Evolutionary conservation across 2,113 vertebrate species (phyloP).

Genomic region (Litocranius walleri): DNA sequence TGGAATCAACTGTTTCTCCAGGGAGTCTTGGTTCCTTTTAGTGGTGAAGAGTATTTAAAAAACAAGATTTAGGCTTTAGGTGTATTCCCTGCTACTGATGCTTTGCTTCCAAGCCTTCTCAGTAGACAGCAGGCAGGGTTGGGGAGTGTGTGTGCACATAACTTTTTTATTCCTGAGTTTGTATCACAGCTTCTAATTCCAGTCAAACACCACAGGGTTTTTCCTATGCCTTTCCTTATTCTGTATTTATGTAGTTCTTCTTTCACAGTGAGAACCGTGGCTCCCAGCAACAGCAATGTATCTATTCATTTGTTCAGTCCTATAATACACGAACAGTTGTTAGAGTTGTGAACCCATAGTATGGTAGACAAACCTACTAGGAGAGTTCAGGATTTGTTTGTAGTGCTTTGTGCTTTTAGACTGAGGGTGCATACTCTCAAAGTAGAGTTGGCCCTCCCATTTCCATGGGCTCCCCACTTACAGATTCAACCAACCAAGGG

Average conservation of each 20-base stretch:
- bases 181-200: neutral
- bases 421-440: neutral
- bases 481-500: neutral
- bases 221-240: neutral
- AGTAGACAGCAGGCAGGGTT: neutral
- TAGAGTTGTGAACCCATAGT: neutral
- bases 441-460: neutral
- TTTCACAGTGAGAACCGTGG: neutral
- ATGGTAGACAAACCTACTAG: neutral
- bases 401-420: neutral
- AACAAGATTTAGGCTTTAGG: neutral
- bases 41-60: neutral
- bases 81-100: neutral
- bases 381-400: neutral
- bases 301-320: neutral
- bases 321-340: neutral
- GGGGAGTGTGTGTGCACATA: neutral
- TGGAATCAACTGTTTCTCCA: conserved; percentile 7
- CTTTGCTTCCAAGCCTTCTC: neutral
- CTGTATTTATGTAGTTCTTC: neutral
- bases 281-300: neutral
- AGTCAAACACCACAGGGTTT: neutral
- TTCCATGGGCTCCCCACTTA: neutral
- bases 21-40: neutral
- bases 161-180: neutral